Conservation (phyloP, 2,797 vertebrate species). For the Myotis daubentonii region DNA sequence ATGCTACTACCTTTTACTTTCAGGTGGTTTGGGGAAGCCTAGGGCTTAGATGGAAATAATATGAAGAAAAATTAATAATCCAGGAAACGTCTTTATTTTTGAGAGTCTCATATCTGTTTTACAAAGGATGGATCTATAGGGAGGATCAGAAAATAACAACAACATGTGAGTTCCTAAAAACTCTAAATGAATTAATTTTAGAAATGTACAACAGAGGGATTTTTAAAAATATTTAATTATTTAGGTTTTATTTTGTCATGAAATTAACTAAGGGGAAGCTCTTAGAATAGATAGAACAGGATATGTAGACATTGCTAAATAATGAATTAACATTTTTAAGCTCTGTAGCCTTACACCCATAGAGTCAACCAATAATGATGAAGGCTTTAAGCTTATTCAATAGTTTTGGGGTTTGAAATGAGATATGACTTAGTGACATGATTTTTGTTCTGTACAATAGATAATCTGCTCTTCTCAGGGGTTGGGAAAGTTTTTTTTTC, state of each 20-base stretch:
- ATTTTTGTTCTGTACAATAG: not conserved
- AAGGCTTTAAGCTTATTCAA: not conserved
- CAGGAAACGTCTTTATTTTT: not conserved
- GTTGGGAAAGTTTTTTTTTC: not conserved
- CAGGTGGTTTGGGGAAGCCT: not conserved
- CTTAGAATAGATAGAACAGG: not conserved
- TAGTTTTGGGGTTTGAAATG: not conserved
- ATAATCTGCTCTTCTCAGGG: not conserved
- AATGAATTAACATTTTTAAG: not conserved
- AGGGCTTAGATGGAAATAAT: not conserved
- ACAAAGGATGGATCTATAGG: not conserved
- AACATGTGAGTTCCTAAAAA: not conserved
- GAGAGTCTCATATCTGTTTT: not conserved
- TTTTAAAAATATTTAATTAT: not conserved
- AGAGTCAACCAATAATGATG: not conserved
- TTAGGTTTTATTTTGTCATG: constrained; percentile 16
- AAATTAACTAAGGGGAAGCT: not conserved
- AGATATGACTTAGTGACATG: not conserved
- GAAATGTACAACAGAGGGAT: not conserved
- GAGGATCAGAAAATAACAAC: not conserved
- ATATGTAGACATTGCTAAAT: not conserved
- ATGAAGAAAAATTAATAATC: not conserved
- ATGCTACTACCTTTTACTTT: not conserved
- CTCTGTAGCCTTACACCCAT: not conserved
- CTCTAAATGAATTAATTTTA: not conserved